phyloP scores from a whole-genome alignment of 2,113 vertebrate species.

The Zosterops hypoxanthus region DNA sequence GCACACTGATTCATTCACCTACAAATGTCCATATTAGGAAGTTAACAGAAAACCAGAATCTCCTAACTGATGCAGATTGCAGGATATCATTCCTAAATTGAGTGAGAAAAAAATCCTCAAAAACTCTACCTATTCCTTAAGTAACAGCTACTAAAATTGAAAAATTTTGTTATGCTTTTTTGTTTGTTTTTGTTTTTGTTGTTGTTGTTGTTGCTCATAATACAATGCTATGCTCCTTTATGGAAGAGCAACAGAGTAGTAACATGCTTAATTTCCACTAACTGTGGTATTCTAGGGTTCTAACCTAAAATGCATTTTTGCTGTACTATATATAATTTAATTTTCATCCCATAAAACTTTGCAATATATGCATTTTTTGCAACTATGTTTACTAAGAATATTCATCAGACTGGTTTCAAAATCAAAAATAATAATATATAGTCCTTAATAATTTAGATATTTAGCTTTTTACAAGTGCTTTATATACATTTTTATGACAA shows the following conservation, averaged over 20 bases:
- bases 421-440: not conserved
- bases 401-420: not conserved
- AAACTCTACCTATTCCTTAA: not conserved
- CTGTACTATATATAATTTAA: slow-evolving; percentile 33
- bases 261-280: not conserved
- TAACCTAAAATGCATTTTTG: not conserved
- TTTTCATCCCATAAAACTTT: slow-evolving; percentile 63
- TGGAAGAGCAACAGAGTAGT: not conserved
- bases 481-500: not conserved
- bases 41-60: not conserved
- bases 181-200: not conserved
- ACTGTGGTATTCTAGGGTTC: slow-evolving; percentile 23
- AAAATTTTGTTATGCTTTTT: not conserved
- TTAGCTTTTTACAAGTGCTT: not conserved
- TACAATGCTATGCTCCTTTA: not conserved
- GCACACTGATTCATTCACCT: not conserved
- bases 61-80: not conserved
- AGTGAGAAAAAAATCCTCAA: not conserved
- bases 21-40: not conserved
- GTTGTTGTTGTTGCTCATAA: not conserved
- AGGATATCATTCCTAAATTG: not conserved
- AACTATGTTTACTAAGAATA: slow-evolving; percentile 12
- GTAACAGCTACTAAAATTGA: not conserved
- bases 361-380: slow-evolving; percentile 33
- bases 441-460: not conserved